Conservation (phyloP, 2,888 invertebrate species). For the Ommatoiulus sabulosus region DNA sequence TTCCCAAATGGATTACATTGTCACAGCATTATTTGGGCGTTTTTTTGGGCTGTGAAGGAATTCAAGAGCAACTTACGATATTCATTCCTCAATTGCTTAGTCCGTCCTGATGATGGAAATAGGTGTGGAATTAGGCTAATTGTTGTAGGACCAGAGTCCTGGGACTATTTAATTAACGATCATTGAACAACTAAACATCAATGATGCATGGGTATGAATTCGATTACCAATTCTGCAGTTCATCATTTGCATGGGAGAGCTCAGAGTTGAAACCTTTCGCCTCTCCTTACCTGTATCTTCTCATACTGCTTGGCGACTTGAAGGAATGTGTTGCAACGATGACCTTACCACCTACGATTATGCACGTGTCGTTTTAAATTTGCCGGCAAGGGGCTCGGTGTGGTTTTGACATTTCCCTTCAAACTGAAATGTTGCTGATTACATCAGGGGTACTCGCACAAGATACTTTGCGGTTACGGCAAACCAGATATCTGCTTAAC, state of each 20-base stretch:
- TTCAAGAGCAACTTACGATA: no score
- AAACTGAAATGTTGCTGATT: neutral
- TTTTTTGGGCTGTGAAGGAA: no score
- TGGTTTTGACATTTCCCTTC: neutral
- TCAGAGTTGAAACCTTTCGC: no score
- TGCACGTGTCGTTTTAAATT: neutral
- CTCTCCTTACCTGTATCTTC: neutral
- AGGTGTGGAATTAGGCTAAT: neutral
- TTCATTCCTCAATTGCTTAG: neutral
- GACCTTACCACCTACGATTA: constrained; percentile 47
- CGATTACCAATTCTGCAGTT: neutral
- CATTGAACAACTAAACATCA: no score
- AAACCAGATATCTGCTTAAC: neutral
- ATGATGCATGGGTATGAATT: neutral
- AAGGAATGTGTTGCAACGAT: neutral
- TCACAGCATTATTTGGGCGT: no score
- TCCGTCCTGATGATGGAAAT: neutral
- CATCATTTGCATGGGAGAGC: neutral
- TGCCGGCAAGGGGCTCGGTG: neutral
- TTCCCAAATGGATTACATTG: neutral
- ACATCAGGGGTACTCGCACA: neutral
- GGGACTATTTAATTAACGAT: no score
- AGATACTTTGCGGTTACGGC: neutral
- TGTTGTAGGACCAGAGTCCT: no score
- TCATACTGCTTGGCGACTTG: neutral